Evolutionary conservation across 2,797 vertebrate species (phyloP).

Genomic region (Pantherophis vulpinus): DNA sequence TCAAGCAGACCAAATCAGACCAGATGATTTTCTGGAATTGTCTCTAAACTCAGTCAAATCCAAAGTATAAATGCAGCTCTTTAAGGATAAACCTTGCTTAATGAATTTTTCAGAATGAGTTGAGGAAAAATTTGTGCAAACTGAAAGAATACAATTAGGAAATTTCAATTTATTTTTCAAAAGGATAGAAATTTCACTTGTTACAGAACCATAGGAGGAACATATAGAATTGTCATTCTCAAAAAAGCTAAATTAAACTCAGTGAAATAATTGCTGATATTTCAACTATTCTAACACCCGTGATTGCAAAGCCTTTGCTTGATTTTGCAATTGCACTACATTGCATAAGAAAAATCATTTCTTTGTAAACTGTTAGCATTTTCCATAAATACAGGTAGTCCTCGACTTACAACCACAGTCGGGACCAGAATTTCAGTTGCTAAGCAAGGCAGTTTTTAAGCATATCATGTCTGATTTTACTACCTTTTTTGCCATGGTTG

Average conservation of each 20-base stretch:
- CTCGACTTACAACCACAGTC: neutral
- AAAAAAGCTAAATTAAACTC: neutral
- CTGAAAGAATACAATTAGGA: neutral
- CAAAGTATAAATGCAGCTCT: slow-evolving; percentile 48
- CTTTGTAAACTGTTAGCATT: neutral
- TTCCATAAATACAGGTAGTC: neutral
- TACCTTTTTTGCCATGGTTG: neutral
- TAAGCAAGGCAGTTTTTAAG: neutral
- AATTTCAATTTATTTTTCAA: neutral
- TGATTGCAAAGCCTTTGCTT: neutral
- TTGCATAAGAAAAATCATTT: neutral
- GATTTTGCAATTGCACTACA: neutral
- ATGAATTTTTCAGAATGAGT: neutral
- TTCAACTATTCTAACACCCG: neutral
- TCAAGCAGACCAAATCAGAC: neutral
- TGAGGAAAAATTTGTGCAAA: no score
- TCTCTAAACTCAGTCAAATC: slow-evolving; percentile 40
- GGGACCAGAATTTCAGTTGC: neutral
- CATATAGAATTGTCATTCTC: neutral
- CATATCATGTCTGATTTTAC: neutral
- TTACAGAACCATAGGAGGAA: no score
- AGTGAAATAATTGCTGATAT: neutral
- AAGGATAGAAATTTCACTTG: neutral
- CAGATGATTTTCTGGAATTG: slow-evolving; percentile 43
- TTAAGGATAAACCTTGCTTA: neutral